Evolutionary conservation across 2,113 vertebrate genomes (phyloP).

Genomic region (Spea bombifrons): DNA sequence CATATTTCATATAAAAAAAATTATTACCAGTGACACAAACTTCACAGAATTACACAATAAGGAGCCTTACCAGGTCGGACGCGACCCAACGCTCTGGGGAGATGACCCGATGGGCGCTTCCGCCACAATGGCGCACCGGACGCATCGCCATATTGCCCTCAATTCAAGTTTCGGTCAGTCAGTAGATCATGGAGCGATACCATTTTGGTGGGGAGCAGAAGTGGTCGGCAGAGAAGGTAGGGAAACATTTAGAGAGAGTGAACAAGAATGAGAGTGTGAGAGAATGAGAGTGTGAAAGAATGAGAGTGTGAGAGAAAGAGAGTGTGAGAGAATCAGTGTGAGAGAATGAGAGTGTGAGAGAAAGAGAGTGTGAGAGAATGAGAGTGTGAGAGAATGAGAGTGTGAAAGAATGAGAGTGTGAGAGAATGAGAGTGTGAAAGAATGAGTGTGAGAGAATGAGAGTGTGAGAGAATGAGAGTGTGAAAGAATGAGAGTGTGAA

Average conservation of each 20-base stretch:
- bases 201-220: not conserved
- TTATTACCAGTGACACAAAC: too few relatives aligned
- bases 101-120: too few relatives aligned
- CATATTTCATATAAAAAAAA: too few relatives aligned
- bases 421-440: not conserved
- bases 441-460: not conserved
- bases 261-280: not conserved
- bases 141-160: too few relatives aligned
- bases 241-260: not conserved
- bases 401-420: not conserved
- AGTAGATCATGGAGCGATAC: too few relatives aligned
- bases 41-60: too few relatives aligned
- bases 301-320: not conserved
- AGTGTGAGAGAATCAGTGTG: not conserved
- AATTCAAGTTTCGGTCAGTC: too few relatives aligned
- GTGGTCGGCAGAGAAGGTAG: not conserved
- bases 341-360: not conserved
- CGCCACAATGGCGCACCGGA: too few relatives aligned
- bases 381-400: not conserved
- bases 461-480: not conserved
- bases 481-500: not conserved
- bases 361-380: not conserved
- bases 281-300: not conserved
- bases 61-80: too few relatives aligned
- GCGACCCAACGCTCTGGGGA: too few relatives aligned